Conservation (phyloP, 1,140 invertebrate species). For the Pogonomyrmex barbatus region DNA sequence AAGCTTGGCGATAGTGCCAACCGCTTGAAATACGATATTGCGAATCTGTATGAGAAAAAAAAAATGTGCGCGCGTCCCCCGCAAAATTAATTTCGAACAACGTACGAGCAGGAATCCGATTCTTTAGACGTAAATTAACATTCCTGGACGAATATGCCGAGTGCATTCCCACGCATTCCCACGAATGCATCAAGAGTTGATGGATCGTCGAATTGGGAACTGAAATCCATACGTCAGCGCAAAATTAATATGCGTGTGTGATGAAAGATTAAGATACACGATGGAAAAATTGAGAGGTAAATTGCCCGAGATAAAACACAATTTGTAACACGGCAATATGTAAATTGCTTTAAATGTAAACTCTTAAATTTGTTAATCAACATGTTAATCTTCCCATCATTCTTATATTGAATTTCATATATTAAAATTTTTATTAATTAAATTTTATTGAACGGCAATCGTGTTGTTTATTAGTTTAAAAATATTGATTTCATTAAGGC, state of each 20-base stretch:
- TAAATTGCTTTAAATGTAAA: background rate
- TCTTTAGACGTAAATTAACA: constrained; percentile 19
- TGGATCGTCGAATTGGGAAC: background rate
- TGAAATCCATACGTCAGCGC: background rate
- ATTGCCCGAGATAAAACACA: background rate
- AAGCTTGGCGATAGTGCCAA: constrained; percentile 33
- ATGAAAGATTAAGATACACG: constrained; percentile 4
- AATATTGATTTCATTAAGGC: background rate
- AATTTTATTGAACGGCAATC: background rate
- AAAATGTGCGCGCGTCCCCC: background rate
- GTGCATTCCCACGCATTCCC: too few relatives aligned
- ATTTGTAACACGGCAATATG: background rate
- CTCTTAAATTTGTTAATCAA: background rate
- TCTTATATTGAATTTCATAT: background rate
- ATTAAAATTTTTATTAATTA: background rate
- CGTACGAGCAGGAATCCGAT: background rate
- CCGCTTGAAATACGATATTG: constrained; percentile 31
- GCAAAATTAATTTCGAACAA: constrained; percentile 40
- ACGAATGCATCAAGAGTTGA: background rate
- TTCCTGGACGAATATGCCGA: background rate
- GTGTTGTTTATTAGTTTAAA: background rate
- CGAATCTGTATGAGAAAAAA: constrained; percentile 27
- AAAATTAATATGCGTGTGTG: background rate
- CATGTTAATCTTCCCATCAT: background rate
- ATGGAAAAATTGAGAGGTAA: background rate